A percentile compares a stretch with the other conserved stretches of the same genome.
Conservation (phyloP, 2,113 vertebrate species). For the Epinephelus lanceolatus region DNA sequence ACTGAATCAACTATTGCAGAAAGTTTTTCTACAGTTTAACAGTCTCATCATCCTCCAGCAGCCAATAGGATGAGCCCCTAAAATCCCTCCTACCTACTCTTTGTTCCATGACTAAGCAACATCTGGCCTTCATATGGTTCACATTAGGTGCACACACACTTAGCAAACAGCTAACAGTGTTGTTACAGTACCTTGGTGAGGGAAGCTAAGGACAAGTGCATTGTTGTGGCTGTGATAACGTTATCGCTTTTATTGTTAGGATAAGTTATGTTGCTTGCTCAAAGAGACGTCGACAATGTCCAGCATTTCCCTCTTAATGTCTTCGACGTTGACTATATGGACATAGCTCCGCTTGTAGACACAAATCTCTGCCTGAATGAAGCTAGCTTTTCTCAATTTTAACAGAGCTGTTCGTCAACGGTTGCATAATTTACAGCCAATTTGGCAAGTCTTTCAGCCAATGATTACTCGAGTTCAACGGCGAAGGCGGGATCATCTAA, state of each 20-base stretch:
- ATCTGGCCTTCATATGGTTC: constrained; percentile 52
- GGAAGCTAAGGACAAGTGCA: constrained; percentile 74
- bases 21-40: background rate
- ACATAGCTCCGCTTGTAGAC: background rate
- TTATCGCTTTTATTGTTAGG: background rate
- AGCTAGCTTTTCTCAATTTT: background rate
- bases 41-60: constrained; percentile 23
- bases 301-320: constrained; percentile 8
- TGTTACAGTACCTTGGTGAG: constrained; percentile 79
- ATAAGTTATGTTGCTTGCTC: background rate
- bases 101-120: constrained; percentile 79
- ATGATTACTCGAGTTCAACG: background rate
- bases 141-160: constrained; percentile 37
- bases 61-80: constrained; percentile 77
- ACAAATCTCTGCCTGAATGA: too few relatives aligned
- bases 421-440: constrained; percentile 27
- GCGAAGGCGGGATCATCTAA: constrained; percentile 25
- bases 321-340: too few relatives aligned
- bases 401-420: background rate
- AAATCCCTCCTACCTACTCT: constrained; percentile 79
- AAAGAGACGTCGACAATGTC: background rate
- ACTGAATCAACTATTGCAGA: constrained; percentile 28
- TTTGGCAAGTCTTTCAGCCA: constrained; percentile 1
- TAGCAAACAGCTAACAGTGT: background rate
- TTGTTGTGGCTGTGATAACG: constrained; percentile 37